Base-by-base conservation (phyloP, 2,113 vertebrate species). In the Mastomys coucha region DNA sequence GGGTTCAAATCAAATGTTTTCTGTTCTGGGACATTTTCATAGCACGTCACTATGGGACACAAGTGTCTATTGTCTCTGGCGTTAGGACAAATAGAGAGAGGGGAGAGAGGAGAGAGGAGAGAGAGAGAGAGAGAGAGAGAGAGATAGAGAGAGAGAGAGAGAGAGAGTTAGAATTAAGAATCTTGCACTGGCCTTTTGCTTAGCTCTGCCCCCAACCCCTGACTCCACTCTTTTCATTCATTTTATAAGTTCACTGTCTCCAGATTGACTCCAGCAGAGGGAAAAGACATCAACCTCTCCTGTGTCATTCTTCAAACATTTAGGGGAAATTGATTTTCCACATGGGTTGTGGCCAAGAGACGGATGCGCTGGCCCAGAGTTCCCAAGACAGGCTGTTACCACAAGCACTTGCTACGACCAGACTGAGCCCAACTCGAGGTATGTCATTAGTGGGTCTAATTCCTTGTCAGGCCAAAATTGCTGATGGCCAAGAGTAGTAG, bases 221-320 rank as follows among this genome's bases (percentile, higher is more conserved):
- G 80, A 95, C 92, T 16, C 7, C 31, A 97, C 73, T 78, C 14
- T 96, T 97, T 96, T 95, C 82, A 89, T 93, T 98, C 97, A 96
- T 97, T 96, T 95, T 95, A 95, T 96, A 85, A 97, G 97, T 88
- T 3, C 4, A 28, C 63, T 91, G 93, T 96, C 95, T 98, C 82
- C 95, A 85, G 89, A 94, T 96, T 96, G 95, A 97, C 97, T 96
- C 93, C 91, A 98, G 97, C 92, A 92, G 87, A 96, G 97, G 97
- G 97, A 97, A 92, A 98, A 95, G 97, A 97, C 97, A 97, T 97
- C 95, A 97, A 72, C 91, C 51, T 92, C 86, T 97, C 97, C 94
- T 95, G 91, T 96, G 97, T 94, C 97, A 97, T 97, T 96, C 98
- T 97, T 97, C 97, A 98, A 97, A 97, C 98, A 97, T 97, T 97